Evolutionary conservation across 2,888 invertebrate species (phyloP), one percentile per base, ranked within the genome.

Genomic region (Lymantria monacha): DNA sequence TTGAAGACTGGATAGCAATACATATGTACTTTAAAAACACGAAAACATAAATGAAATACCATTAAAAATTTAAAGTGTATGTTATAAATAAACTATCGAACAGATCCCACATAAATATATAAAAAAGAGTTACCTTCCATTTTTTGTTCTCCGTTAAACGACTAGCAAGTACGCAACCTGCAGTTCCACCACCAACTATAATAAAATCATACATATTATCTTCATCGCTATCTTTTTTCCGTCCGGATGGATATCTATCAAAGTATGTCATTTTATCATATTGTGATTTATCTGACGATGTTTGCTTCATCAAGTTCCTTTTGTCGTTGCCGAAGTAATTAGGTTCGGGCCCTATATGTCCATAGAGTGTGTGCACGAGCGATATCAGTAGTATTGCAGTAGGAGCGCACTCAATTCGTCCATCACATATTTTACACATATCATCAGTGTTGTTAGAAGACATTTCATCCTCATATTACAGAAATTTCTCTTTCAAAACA

Each of bases 371-470:
- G 51, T 91, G 88, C 0, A 91, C 82, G 8, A 91, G 66, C 0
- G 89, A 79, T 38, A 91, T 87, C 0, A 91, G 74, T 0, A 91
- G 83, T 12, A 91, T 85, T 9, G 91, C 91, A 0, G 90, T 90
- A 0, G 90, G 90, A 0, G 91, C 90, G 55, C 90, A 91, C 60
- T 91, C 91, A 22, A 89, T 78, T 60, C 83, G 72, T 38, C 90
- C 91, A 53, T 91, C 91, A 76, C 90, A 91, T 65, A 87, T 75
- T 61, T 78, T 85, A 69, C 91, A 90, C 33, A 90, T 76, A 49
- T 90, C 89, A 53, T 86, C 83, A 53, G 88, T 87, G 45, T 79
- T 66, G 65, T 89, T 88, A 56, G 75, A 66, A 72, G 74, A 79
- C 88, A 90, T 90, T 75, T 85, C 87, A 85, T 86, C 72, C 75